Conservation (phyloP, 2,888 invertebrate species). For the Scrobipalpa costella region DNA sequence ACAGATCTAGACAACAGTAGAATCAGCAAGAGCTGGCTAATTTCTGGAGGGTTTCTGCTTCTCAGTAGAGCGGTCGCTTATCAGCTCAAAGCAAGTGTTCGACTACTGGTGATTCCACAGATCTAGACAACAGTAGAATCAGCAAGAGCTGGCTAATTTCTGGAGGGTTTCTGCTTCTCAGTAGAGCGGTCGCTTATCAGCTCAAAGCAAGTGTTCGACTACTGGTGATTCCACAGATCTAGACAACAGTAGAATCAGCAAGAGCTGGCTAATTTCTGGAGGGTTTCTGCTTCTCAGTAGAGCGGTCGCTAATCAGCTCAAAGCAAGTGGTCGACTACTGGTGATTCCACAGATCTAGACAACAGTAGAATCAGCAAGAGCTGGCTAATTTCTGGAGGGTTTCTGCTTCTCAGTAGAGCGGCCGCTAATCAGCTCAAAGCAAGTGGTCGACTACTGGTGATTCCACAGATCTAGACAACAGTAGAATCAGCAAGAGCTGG, state of each 20-base stretch:
- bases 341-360: neutral
- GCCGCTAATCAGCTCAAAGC: constrained; percentile 39
- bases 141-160: neutral
- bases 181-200: no score
- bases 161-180: constrained; percentile 15
- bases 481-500: neutral
- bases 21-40: neutral
- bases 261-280: constrained; percentile 4
- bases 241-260: neutral
- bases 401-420: no score
- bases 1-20: neutral
- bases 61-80: no score
- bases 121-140: neutral
- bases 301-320: constrained; percentile 42
- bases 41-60: constrained; percentile 11
- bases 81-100: constrained; percentile 31
- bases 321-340: constrained; percentile 24
- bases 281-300: no score
- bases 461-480: neutral
- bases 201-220: constrained; percentile 25
- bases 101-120: neutral
- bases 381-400: constrained; percentile 9
- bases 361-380: neutral
- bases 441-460: constrained; percentile 22
- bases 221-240: neutral